Evolutionary conservation across 1,140 invertebrate genomes (phyloP), one percentile per base, ranked within the genome.

Genomic region (Atopsyche davidsoni): DNA sequence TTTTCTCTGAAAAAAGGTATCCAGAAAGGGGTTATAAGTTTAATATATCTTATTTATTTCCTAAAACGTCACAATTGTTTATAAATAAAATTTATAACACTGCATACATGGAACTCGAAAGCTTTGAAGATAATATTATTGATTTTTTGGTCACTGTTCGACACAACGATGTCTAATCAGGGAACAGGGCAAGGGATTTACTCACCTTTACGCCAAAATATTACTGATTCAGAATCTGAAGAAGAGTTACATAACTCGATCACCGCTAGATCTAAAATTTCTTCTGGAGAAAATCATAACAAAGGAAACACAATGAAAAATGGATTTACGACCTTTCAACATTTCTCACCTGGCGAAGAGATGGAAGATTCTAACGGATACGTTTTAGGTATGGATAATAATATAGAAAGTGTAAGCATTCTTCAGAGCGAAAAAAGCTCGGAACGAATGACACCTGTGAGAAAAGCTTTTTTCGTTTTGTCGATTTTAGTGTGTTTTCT

Each of bases 171-270:
- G 51, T 52, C 51, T 40, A 52, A 52, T 35, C 43, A 38, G 47
- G 55, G 55, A 53, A 11, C 50, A 11, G 46, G 42, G 38, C 55
- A 53, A 60, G 79, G 75, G 57, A 75, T 76, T 60, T 87, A 87
- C 65, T 72, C 83, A 49, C 83, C 83, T 24, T 62, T 87, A 59
- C 83, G 79, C 13, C 83, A 87, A 68, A 79, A 79, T 54, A 72
- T 86, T 51, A 81, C 81, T 36, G 84, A 85, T 63, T 84, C 82
- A 0, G 83, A 85, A 57, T 84, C 82, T 1, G 83, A 86, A 53
- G 83, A 85, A 57, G 84, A 86, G 52, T 66, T 74, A 38, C 55
- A 57, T 32, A 53, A 50, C 35, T 47, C 72, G 67, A 43, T 71
- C 58, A 64, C 59, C 54, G 22, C 60, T 19, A 53, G 60, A 40